Conservation (phyloP, 2,888 invertebrate genomes). For the Chrysolina oricalcia region DNA sequence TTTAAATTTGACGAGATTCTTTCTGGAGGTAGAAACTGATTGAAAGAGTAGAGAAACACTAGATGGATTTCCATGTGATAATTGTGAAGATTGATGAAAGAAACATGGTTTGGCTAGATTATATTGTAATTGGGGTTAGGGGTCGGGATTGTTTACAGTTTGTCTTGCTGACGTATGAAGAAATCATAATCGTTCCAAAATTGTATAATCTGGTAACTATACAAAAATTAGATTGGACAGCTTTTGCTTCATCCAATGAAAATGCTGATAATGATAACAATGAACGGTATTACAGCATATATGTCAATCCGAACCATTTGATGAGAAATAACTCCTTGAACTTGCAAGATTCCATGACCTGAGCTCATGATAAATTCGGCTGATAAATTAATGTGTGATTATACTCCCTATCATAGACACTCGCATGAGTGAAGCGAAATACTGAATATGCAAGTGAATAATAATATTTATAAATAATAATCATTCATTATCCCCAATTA, state of each 20-base stretch:
- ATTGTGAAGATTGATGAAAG: background rate
- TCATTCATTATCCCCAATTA: too few species aligned
- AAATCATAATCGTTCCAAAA: background rate
- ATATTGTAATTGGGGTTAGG: slow-evolving; percentile 3
- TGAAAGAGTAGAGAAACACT: background rate
- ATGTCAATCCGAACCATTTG: too few species aligned
- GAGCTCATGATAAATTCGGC: too few species aligned
- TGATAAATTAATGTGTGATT: too few species aligned
- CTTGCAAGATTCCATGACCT: too few species aligned
- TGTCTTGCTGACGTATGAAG: background rate
- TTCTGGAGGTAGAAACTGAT: background rate
- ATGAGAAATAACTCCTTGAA: too few species aligned
- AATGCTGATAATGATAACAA: background rate
- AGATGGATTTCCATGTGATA: background rate
- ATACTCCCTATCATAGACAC: too few species aligned
- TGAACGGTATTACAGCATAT: background rate
- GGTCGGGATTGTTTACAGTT: background rate
- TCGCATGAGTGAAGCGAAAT: too few species aligned
- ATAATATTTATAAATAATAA: too few species aligned
- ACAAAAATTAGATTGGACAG: background rate
- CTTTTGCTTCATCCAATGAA: background rate
- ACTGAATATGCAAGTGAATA: too few species aligned
- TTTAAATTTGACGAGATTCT: background rate
- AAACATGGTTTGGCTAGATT: background rate
- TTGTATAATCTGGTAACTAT: background rate